phyloP scores from a whole-genome alignment of 2,113 vertebrate genomes.

The Rhodinocichla rosea region DNA sequence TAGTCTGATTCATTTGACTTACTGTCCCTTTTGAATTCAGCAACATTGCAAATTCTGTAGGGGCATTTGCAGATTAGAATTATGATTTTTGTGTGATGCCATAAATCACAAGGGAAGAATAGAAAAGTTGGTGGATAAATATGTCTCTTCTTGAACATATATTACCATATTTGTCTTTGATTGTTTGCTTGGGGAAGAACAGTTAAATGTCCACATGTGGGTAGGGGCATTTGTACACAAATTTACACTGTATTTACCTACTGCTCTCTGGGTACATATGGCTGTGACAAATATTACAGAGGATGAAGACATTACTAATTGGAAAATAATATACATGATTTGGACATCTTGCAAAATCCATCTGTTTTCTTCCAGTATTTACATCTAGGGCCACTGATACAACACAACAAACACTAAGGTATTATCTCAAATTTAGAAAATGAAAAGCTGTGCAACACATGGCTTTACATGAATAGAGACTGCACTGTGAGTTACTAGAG shows the following conservation, averaged over 20 bases:
- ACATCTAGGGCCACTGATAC: not conserved
- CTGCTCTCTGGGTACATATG: not conserved
- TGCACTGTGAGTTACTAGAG: not conserved
- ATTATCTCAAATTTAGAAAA: not conserved
- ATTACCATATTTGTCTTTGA: not conserved
- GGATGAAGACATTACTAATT: not conserved
- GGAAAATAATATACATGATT: not conserved
- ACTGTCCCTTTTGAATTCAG: not conserved
- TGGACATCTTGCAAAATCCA: not conserved
- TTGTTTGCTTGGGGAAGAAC: not conserved
- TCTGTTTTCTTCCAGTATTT: not conserved
- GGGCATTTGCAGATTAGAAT: not conserved
- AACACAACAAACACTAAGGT: not conserved
- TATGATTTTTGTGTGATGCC: not conserved
- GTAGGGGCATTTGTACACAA: not conserved
- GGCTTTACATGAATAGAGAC: not conserved
- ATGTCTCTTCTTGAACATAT: not conserved
- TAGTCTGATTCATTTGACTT: not conserved
- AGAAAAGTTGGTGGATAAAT: not conserved
- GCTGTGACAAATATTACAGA: not conserved
- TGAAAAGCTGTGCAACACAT: not conserved
- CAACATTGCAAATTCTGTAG: not conserved
- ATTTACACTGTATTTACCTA: not conserved
- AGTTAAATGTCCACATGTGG: not conserved
- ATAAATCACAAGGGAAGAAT: not conserved